Conservation (phyloP, 2,888 invertebrate genomes). For the Yponomeuta evonymella region DNA sequence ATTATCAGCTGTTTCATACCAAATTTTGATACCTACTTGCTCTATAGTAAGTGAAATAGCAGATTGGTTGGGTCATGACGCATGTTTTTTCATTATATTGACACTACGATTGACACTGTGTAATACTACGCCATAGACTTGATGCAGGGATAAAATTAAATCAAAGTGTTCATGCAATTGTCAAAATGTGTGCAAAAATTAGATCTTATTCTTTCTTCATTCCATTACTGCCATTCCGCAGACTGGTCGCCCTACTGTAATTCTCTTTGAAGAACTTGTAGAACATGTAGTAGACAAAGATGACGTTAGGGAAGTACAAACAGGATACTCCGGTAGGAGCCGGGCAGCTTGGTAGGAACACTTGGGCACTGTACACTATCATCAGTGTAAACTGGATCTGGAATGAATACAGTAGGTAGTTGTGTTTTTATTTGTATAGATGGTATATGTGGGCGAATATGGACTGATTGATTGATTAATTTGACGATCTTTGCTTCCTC, state of each 20-base stretch:
- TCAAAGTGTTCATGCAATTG: too few species aligned
- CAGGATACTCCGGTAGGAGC: constrained; percentile 65
- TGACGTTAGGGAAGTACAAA: constrained; percentile 78
- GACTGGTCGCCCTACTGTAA: constrained; percentile 42
- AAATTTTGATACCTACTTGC: too few species aligned
- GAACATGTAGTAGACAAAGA: constrained; percentile 82
- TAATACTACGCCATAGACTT: too few species aligned
- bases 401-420: constrained; percentile 30
- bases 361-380: constrained; percentile 73
- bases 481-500: too few species aligned
- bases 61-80: too few species aligned
- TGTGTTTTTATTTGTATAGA: neutral
- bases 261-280: constrained; percentile 80
- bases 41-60: too few species aligned
- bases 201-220: neutral
- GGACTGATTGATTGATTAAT: too few species aligned
- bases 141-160: too few species aligned
- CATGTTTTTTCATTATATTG: too few species aligned
- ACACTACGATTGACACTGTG: too few species aligned
- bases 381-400: constrained; percentile 82
- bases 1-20: too few species aligned
- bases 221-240: constrained; percentile 21
- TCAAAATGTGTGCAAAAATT: neutral
- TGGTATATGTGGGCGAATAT: neutral
- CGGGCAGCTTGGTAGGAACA: constrained; percentile 74